Conservation (phyloP, 2,113 vertebrate genomes). For the Catagonus wagneri region DNA sequence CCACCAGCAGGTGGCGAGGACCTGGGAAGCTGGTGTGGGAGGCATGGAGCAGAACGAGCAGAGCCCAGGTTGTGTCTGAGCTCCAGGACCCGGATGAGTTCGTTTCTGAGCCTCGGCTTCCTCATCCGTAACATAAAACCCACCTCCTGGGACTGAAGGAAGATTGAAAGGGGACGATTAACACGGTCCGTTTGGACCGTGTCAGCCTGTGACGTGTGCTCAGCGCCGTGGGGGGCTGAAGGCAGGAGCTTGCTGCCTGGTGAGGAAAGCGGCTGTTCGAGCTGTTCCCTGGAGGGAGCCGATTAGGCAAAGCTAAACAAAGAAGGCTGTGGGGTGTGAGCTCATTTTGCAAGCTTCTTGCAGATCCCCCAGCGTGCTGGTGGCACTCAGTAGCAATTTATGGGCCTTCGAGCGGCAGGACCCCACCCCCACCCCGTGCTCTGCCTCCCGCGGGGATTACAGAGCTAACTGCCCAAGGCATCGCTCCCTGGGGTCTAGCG, state of each 20-base stretch:
- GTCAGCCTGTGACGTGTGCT: rapidly evolving
- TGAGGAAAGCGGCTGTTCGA: rapidly evolving
- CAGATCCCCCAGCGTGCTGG: rapidly evolving
- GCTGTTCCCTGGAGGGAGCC: neutral
- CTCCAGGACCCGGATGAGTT: neutral
- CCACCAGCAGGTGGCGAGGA: rapidly evolving
- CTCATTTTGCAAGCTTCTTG: neutral
- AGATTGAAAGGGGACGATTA: neutral
- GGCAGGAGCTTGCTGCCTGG: neutral
- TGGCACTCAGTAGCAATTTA: neutral
- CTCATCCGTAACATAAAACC: rapidly evolving
- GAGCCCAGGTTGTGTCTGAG: neutral
- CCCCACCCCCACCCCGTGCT: neutral
- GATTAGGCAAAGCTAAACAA: neutral
- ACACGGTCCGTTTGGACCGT: rapidly evolving
- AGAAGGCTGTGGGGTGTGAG: rapidly evolving
- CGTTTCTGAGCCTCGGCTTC: neutral
- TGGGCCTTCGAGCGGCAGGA: rapidly evolving
- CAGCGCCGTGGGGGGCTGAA: neutral
- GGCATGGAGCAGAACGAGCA: neutral
- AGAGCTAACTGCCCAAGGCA: rapidly evolving
- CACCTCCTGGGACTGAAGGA: neutral
- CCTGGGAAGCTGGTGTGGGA: neutral
- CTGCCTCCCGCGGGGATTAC: neutral
- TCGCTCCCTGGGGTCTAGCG: rapidly evolving